These are phyloP conservation scores for Sorex fumeus DNA, from an alignment of 2,113 vertebrate genomes.

Conservation along the genomic window DNA sequence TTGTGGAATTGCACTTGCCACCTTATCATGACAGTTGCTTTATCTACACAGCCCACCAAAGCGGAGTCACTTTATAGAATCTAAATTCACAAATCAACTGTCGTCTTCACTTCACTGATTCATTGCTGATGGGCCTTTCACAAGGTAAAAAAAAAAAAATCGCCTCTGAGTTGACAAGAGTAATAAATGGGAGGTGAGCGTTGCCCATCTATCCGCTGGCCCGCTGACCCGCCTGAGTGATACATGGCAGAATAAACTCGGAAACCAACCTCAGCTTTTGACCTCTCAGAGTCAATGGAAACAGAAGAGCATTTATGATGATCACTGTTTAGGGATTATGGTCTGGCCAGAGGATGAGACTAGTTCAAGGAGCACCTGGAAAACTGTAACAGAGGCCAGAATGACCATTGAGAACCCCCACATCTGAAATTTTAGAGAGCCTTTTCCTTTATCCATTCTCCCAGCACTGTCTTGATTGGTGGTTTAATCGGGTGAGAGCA, in stretches of 20 bases:
- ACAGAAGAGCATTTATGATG: constrained; percentile 91
- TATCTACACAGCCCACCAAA: constrained; percentile 92
- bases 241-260: constrained; percentile 94
- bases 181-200: constrained; percentile 93
- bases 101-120: constrained; percentile 92
- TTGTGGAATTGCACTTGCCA: constrained; percentile 93
- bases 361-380: constrained; percentile 53
- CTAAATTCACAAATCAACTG: constrained; percentile 97
- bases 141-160: constrained; percentile 87
- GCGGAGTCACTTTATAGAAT: constrained; percentile 95
- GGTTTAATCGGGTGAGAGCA: not conserved
- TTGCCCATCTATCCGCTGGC: constrained; percentile 90
- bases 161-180: constrained; percentile 91
- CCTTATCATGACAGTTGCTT: constrained; percentile 93
- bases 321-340: constrained; percentile 92
- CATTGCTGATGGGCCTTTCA: constrained; percentile 92
- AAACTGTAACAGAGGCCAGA: not conserved
- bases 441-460: not conserved
- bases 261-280: constrained; percentile 93
- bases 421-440: not conserved
- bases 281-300: constrained; percentile 92
- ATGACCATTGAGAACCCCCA: not conserved
- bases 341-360: constrained; percentile 90
- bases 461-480: fast-evolving
- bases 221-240: constrained; percentile 89